Evolutionary conservation across 1,140 invertebrate species (phyloP).

Genomic region (Bombus ignitus): DNA sequence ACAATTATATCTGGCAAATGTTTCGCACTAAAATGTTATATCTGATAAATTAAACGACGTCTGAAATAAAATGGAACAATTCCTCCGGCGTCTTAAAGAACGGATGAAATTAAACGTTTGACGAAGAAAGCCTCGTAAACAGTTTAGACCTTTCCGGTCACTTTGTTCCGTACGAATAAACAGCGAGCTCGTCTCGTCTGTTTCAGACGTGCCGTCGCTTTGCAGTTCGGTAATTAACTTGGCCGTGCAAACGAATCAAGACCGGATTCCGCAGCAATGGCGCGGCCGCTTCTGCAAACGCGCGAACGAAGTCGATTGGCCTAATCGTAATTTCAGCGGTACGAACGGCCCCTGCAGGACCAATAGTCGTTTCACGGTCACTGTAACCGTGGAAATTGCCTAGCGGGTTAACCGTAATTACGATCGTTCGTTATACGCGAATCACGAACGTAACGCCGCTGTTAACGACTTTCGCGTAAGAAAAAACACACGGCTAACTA

Average conservation of each 20-base stretch:
- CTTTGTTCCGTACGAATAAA: background rate
- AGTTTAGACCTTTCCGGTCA: conserved; percentile 10
- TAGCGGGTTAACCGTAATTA: conserved; percentile 62
- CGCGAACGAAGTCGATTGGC: conserved; percentile 58
- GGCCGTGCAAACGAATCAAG: conserved; percentile 58
- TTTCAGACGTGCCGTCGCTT: conserved; percentile 17
- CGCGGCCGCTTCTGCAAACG: conserved; percentile 29
- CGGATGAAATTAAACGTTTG: background rate
- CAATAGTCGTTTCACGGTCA: conserved; percentile 71
- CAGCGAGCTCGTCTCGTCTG: background rate
- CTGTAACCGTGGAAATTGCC: conserved; percentile 68
- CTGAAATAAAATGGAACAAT: background rate
- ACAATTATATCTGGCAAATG: too few relatives aligned
- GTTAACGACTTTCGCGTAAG: conserved; percentile 35
- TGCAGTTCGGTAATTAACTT: conserved; percentile 55
- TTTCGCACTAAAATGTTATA: too few relatives aligned
- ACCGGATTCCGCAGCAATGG: conserved; percentile 15
- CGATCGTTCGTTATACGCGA: conserved; percentile 58
- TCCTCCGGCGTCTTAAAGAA: background rate
- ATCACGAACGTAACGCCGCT: conserved; percentile 8
- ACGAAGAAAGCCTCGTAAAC: background rate
- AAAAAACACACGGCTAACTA: background rate
- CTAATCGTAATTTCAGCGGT: conserved; percentile 67
- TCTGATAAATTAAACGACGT: background rate
- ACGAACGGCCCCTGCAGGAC: conserved; percentile 62